These are phyloP conservation scores for Drosophila sp. DNA, from an alignment of 1,140 invertebrate genomes.

Conservation along the genomic window DNA sequence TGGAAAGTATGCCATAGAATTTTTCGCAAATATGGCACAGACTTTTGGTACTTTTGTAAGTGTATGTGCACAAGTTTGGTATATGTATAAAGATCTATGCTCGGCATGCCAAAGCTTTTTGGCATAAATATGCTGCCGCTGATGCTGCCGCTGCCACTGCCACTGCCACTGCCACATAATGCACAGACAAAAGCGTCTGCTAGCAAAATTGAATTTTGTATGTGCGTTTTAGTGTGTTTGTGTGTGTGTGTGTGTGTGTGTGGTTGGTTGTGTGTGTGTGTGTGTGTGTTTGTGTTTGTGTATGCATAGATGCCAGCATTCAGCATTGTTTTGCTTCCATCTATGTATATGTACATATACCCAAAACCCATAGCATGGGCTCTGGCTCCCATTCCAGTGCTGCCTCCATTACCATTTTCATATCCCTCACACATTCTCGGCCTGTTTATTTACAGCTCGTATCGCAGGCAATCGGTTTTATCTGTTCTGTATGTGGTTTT, in stretches of 20 bases:
- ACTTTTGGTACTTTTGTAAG: constrained; percentile 9
- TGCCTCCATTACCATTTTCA: neutral
- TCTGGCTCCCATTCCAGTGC: neutral
- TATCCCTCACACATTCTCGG: constrained; percentile 12
- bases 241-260: constrained; percentile 23
- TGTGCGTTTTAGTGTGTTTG: constrained; percentile 49
- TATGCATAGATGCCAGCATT: constrained; percentile 18
- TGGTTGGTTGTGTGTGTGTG: constrained; percentile 4
- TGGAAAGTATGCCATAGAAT: constrained; percentile 53
- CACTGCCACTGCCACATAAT: constrained; percentile 46
- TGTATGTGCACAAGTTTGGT: neutral
- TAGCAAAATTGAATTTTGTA: constrained; percentile 11
- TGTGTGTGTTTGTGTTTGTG: constrained; percentile 23
- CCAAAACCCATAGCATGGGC: neutral
- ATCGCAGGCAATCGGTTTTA: constrained; percentile 57
- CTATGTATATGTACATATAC: constrained; percentile 8
- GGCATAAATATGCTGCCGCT: constrained; percentile 58
- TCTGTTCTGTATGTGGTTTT: constrained; percentile 26
- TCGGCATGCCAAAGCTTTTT: constrained; percentile 58
- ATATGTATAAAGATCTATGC: constrained; percentile 49
- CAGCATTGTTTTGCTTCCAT: constrained; percentile 12
- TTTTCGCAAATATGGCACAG: constrained; percentile 45
- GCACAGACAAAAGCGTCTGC: constrained; percentile 31
- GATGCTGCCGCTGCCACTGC: constrained; percentile 26
- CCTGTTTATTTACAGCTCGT: constrained; percentile 33